phyloP scores from a whole-genome alignment of 2,797 vertebrate species.

The Coendou prehensilis region DNA sequence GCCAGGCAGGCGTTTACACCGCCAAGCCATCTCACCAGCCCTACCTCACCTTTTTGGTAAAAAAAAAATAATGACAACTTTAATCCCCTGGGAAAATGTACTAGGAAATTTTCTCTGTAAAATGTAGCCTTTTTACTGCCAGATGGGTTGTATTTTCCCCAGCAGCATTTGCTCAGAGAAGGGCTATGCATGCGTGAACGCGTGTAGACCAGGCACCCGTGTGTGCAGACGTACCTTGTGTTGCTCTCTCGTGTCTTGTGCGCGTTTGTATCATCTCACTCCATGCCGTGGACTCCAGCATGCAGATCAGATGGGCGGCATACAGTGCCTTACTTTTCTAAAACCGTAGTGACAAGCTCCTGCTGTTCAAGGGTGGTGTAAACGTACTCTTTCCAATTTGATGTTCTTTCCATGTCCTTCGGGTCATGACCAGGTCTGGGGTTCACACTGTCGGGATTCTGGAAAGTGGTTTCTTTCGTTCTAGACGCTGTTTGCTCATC shows the following conservation, averaged over 20 bases:
- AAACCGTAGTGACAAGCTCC: background rate
- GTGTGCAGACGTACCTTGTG: background rate
- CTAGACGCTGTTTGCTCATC: background rate
- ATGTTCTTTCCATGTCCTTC: background rate
- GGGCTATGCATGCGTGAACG: background rate
- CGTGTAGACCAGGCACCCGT: background rate
- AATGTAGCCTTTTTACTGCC: background rate
- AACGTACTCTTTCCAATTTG: background rate
- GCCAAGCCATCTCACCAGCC: too few relatives aligned
- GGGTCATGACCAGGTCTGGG: background rate
- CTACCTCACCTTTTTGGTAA: background rate
- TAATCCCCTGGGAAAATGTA: background rate
- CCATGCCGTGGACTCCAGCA: background rate
- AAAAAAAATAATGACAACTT: slow-evolving; percentile 40
- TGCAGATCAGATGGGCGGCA: background rate
- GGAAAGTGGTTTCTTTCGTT: background rate
- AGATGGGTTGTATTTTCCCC: background rate
- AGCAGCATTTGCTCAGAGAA: background rate
- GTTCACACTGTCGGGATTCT: background rate
- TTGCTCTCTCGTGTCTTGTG: background rate
- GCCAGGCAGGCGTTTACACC: too few relatives aligned
- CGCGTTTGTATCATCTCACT: background rate
- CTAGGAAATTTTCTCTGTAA: slow-evolving; percentile 30
- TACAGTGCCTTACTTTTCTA: background rate
- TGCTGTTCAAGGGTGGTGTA: background rate